phyloP scores from a whole-genome alignment of 2,113 vertebrate species.

The Geococcyx californianus region DNA sequence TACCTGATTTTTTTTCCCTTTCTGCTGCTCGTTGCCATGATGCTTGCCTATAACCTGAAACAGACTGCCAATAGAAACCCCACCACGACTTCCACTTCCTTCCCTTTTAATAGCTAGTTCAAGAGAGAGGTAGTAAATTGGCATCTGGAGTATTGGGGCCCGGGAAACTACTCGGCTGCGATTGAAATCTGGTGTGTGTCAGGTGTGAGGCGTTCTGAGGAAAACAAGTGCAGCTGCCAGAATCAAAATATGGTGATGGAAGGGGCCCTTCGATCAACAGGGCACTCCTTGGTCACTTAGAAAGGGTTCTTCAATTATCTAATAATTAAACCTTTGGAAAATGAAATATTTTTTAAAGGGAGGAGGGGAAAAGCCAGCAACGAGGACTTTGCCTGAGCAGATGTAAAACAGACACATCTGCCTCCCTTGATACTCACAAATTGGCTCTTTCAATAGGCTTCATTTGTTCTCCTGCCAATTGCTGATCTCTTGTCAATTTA shows the following conservation, averaged over 20 bases:
- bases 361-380: neutral
- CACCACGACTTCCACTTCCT: neutral
- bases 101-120: slow-evolving; percentile 1
- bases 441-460: slow-evolving; percentile 53
- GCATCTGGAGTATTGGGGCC: neutral
- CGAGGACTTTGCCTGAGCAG: slow-evolving; percentile 20
- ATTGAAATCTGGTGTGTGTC: slow-evolving; percentile 23
- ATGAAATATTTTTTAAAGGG: neutral
- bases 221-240: neutral
- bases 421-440: slow-evolving; percentile 13
- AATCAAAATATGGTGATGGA: neutral
- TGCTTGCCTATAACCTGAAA: neutral
- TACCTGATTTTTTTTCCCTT: neutral
- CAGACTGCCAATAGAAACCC: neutral
- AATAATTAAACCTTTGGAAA: slow-evolving; percentile 34
- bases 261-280: neutral
- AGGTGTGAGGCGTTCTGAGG: neutral
- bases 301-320: slow-evolving; percentile 35
- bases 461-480: slow-evolving; percentile 67
- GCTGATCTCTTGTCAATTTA: slow-evolving; percentile 52
- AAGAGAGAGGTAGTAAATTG: slow-evolving; percentile 23
- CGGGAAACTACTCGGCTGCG: slow-evolving; percentile 16
- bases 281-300: neutral
- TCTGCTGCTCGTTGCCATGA: neutral
- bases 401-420: slow-evolving; percentile 56